Conservation (phyloP, 2,888 invertebrate species). For the Cartodere bifasciata region DNA sequence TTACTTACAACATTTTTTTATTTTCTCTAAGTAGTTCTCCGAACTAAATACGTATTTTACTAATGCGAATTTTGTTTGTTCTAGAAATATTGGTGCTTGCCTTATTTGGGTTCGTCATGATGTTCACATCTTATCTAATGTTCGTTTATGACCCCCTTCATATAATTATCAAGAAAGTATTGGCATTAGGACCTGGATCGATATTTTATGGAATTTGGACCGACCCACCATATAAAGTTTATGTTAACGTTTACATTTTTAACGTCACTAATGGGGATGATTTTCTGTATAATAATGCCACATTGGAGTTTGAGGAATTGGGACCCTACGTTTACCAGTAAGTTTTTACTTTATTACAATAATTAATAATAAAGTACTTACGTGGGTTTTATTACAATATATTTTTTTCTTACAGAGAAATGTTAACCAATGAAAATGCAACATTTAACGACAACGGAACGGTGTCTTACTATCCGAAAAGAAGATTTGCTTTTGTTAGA, state of each 20-base stretch:
- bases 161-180: conserved; percentile 24
- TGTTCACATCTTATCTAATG: conserved; percentile 26
- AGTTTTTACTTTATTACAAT: too few relatives aligned
- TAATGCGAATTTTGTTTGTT: conserved; percentile 20
- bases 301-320: conserved; percentile 55
- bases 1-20: too few relatives aligned
- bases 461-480: conserved; percentile 49
- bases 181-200: conserved; percentile 35
- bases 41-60: too few relatives aligned
- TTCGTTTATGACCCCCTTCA: conserved; percentile 28
- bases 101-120: conserved; percentile 27
- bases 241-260: conserved; percentile 56
- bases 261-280: conserved; percentile 66
- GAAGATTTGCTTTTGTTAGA: conserved; percentile 44
- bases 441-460: conserved; percentile 52
- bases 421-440: conserved; percentile 51
- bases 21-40: too few relatives aligned
- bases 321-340: conserved; percentile 78
- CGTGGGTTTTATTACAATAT: conserved; percentile 5
- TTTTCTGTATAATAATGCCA: conserved; percentile 51
- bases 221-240: conserved; percentile 52
- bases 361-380: neutral
- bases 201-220: conserved; percentile 48
- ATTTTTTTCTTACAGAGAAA: conserved; percentile 43
- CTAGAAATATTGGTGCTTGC: conserved; percentile 27